Evolutionary conservation across 2,888 invertebrate genomes (phyloP), one percentile per base, ranked within the genome.

Genomic region (Malthinus flaveolus): DNA sequence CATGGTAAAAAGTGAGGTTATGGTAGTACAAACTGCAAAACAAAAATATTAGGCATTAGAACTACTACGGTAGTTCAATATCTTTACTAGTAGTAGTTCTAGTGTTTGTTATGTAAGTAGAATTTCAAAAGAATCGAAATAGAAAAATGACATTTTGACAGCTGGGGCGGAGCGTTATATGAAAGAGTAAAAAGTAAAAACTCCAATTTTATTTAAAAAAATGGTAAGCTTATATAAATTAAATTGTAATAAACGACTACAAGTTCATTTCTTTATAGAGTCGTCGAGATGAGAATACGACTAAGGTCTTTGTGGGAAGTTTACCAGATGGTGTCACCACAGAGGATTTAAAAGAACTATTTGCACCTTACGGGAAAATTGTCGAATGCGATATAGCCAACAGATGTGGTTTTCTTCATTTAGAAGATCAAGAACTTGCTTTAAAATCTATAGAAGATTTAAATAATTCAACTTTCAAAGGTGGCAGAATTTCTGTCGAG

Each of bases 331-430:
- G 90, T 70, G 91, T 93, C 66, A 89, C 90, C 71, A 87, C 89
- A 53, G 89, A 91, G 70, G 94, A 95, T 71, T 82, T 95, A 44
- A 83, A 90, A 45, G 86, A 87, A 65, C 81, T 95, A 48, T 96
- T 97, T 80, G 87, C 91, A 67, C 88, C 90, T 50, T 94, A 89
- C 78, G 95, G 95, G 44, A 85, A 85, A 54, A 95, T 97, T 5
- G 91, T 91, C 11, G 96, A 97, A 79, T 95, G 95, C 78, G 96
- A 96, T 76, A 92, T 97, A 57, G 90, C 96, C 82, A 95, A 95
- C 77, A 87, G 94, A 61, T 97, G 94, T 78, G 96, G 95, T 7
- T 97, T 97, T 80, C 91, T 97, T 48, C 95, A 95, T 79, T 88
- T 93, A 88, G 89, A 91, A 73, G 87, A 89, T 12, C 86, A 87